phyloP scores from a whole-genome alignment of 2,113 vertebrate species.

The Thalassarche chlororhynchos region DNA sequence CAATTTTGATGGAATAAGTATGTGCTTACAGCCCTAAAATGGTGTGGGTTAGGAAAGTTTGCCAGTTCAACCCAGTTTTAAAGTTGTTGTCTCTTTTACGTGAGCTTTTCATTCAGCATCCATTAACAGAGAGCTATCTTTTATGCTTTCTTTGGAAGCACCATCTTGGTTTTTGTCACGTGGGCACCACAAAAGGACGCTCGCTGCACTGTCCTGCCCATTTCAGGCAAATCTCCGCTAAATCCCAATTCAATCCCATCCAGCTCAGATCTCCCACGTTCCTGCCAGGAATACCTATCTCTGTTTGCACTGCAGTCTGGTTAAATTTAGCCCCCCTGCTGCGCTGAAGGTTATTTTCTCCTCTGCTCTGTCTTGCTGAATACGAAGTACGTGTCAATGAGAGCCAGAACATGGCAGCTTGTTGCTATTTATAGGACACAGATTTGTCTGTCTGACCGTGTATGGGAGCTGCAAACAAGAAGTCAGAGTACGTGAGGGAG shows the following conservation, averaged over 20 bases:
- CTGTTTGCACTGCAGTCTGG: neutral
- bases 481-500: neutral
- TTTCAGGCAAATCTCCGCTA: neutral
- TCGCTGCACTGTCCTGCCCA: fast-evolving
- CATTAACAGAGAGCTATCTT: fast-evolving
- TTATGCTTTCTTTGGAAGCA: neutral
- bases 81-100: neutral
- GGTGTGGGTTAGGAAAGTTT: neutral
- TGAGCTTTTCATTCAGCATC: neutral
- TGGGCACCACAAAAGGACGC: neutral
- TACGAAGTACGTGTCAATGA: neutral
- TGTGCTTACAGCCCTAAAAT: neutral
- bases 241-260: neutral
- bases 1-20: fast-evolving
- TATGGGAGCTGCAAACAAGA: neutral
- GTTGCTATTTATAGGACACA: constrained; percentile 32
- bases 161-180: neutral
- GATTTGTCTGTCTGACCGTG: neutral
- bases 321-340: neutral
- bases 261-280: neutral
- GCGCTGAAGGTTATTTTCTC: constrained; percentile 35
- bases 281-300: neutral
- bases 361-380: constrained; percentile 33
- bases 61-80: neutral
- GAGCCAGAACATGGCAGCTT: neutral